Base-by-base conservation (phyloP, 2,888 invertebrate genomes). In the Scrobipalpa atriplicella region DNA sequence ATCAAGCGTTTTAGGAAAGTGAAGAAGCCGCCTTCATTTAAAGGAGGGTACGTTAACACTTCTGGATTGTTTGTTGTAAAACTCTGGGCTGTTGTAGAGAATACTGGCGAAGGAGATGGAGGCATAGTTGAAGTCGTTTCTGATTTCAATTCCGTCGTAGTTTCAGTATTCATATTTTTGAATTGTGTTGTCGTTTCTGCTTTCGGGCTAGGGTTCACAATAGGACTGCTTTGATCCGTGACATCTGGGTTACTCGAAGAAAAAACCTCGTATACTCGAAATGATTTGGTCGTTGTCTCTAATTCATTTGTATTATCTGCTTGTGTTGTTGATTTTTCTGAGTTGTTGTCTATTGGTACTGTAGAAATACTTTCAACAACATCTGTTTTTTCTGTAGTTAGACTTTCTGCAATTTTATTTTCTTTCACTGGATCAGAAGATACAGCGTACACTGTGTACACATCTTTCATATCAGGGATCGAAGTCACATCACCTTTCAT, bases 1-100 rank as follows among this genome's bases (percentile, higher is more conserved):
- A 96, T 93, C 51, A 96, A 83, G 72, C 94, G 94, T 77, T 93
- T 94, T 18, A 96, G 79, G 67, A 96, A 92, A 13, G 93, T 92
- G 64, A 95, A 89, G 66, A 96, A 84, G 1, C 94, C 85, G 13
- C 87, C 83, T 71, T 86, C 81, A 41, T 82, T 83, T 11, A 78
- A 70, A 1, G 92, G 91, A 8, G 92, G 92, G 68, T 92, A 92
- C 0, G 91, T 91, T 19, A 87, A 80, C 1, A 88, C 78, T 70
- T 91, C 91, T 29, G 90, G 87, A 39, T 79, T 73, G 39, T 78
- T 70, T 1, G 84, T 82, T 2, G 84, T 82, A 9, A 81, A 75
- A 18, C 68, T 75, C 10, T 85, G 83, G 62, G 69, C 79, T 9
- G 71, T 72, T 38, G 76, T 71, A 8, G 69, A 65, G 39, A 64